A percentile compares a stretch with the other conserved stretches of the same genome.
phyloP scores from a whole-genome alignment of 2,113 vertebrate genomes.

The Ceyx cyanopectus region DNA sequence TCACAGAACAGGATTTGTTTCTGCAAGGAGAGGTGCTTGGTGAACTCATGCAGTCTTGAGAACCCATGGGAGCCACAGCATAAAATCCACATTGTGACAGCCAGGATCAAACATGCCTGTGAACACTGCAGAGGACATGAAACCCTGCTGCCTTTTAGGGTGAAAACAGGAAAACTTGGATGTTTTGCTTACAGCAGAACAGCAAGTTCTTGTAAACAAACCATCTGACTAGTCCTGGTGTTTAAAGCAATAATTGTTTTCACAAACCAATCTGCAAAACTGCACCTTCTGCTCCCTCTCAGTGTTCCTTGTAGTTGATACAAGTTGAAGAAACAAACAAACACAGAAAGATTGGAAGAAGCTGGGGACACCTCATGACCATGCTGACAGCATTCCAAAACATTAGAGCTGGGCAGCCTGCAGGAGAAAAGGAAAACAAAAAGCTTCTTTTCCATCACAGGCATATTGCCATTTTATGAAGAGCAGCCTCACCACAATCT shows the following conservation, averaged over 20 bases:
- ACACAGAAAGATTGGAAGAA: background rate
- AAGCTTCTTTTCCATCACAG: background rate
- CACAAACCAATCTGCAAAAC: background rate
- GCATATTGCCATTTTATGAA: background rate
- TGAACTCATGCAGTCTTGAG: background rate
- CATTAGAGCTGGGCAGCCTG: background rate
- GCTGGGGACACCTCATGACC: background rate
- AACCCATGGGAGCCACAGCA: background rate
- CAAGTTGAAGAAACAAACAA: background rate
- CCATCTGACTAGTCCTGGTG: background rate
- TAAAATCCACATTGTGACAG: accelerated
- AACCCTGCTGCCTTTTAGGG: background rate
- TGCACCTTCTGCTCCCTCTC: background rate
- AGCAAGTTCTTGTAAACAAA: constrained; percentile 47
- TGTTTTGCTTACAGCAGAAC: background rate
- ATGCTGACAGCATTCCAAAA: background rate
- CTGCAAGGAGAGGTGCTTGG: background rate
- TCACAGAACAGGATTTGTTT: background rate
- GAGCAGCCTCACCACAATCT: background rate
- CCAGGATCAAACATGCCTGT: background rate
- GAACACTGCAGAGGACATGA: background rate
- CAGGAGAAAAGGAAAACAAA: background rate
- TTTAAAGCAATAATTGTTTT: constrained; percentile 21
- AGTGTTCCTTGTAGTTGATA: background rate
- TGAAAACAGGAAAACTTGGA: constrained; percentile 52